Percentiles rank a stretch among this genome's conserved stretches.
Evolutionary conservation across 1,140 invertebrate species (phyloP).

Genomic region (Archivesica marissinica): DNA sequence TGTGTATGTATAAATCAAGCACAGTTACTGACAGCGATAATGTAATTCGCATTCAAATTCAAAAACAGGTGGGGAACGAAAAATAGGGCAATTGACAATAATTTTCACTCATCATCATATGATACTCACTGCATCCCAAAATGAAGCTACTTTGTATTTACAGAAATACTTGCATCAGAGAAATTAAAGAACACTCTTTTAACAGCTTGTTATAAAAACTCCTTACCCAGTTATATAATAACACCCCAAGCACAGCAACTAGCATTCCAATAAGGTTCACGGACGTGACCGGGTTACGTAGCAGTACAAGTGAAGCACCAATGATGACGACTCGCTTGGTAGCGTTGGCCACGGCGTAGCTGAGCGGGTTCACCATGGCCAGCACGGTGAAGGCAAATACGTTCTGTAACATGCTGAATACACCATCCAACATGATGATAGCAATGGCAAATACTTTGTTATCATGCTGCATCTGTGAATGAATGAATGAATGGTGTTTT

Average conservation of each 20-base stretch:
- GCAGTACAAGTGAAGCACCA: slow-evolving; percentile 92
- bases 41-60: too few relatives aligned
- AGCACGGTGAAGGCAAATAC: slow-evolving; percentile 97
- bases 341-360: slow-evolving; percentile 97
- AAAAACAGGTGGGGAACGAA: too few relatives aligned
- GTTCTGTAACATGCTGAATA: slow-evolving; percentile 97
- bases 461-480: slow-evolving; percentile 80
- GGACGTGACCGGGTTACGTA: slow-evolving; percentile 96
- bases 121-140: not conserved
- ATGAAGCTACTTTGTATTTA: not conserved
- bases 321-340: slow-evolving; percentile 98
- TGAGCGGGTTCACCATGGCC: slow-evolving; percentile 92
- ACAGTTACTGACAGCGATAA: too few relatives aligned
- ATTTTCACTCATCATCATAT: not conserved
- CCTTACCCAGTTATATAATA: slow-evolving; percentile 91
- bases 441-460: slow-evolving; percentile 73
- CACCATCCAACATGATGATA: slow-evolving; percentile 92
- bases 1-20: too few relatives aligned
- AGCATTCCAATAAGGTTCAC: slow-evolving; percentile 96
- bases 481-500: too few relatives aligned
- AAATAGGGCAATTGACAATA: not conserved
- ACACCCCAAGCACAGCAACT: slow-evolving; percentile 94
- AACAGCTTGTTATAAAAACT: not conserved
- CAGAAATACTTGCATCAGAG: not conserved
- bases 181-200: not conserved